Base-by-base conservation (phyloP, 2,113 vertebrate genomes). In the Alectura lathami region DNA sequence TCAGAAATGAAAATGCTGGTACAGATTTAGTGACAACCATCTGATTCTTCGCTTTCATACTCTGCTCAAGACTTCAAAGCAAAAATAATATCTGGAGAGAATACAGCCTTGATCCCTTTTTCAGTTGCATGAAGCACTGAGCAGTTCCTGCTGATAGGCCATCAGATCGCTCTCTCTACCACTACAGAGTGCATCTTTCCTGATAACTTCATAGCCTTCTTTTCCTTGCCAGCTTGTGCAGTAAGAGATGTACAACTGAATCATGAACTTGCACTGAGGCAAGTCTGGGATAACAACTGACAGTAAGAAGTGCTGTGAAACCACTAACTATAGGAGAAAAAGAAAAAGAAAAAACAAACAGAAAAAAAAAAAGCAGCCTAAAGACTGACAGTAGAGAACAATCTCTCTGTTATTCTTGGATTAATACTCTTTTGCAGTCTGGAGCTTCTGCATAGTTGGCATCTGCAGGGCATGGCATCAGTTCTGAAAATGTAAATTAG, bases 51-150 rank as follows among this genome's bases (percentile, higher is more conserved):
- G 76, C 84, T 64, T 96, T 77, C 15, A 6, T 69, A 66, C 86
- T 73, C 67, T 77, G n/a, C 67, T 74, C 75, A 57, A 76, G 40
- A 92, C 73, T 86, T 94, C 77, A 93, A 88, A 93, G 83, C 23
- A 73, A 30, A 94, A 87, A 43, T 67, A 4, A 17, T 76, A 83
- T 62, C 50, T 82, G 30, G 48, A 64, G 66, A 57, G 22, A 79
- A 38, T 66, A 92, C 30, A 86, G 53, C 27, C 53, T 47, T 48
- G 66, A 57, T 79, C 36, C 3, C 27, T 69, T 84, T 93, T 91
- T 73, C 53, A 85, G 50, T 60, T 1, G 0, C 24, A 29, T 57
- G 54, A 75, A 47, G 53, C 5, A 12, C 43, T 62, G 70, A 94
- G 69, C 86, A 50, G 23, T 60, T 36, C 69, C 51, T 92, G 67